Evolutionary conservation across 2,113 vertebrate species (phyloP).

Genomic region (Manacus vitellinus): DNA sequence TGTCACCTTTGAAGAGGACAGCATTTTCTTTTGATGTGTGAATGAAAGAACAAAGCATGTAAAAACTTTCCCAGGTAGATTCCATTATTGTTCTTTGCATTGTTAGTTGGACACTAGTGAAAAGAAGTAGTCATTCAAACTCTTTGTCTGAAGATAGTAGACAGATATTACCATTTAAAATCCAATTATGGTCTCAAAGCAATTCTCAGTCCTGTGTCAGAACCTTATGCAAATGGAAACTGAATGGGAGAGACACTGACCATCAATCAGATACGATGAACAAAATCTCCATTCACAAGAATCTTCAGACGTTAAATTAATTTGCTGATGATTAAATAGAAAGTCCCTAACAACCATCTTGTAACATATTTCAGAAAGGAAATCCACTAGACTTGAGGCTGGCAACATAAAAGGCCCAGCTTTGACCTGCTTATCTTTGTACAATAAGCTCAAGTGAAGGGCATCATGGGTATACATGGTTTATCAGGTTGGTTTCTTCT

Average conservation of each 20-base stretch:
- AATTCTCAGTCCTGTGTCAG: neutral
- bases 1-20: neutral
- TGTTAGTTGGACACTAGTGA: neutral
- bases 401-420: neutral
- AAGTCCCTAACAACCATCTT: neutral
- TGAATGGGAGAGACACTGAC: neutral
- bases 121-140: neutral
- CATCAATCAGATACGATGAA: neutral
- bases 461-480: accelerated
- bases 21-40: neutral
- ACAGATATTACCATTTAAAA: neutral
- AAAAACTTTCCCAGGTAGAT: neutral
- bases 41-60: neutral
- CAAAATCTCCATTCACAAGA: neutral
- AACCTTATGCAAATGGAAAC: neutral
- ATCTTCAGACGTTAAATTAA: neutral
- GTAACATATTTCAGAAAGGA: neutral
- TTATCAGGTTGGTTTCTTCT: neutral
- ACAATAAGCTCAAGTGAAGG: neutral
- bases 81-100: neutral
- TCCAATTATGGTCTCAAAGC: neutral
- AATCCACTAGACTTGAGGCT: neutral
- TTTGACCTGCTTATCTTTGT: neutral
- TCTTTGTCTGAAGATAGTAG: neutral
- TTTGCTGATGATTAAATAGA: neutral